phyloP scores from a whole-genome alignment of 2,797 vertebrate genomes.

The Urosaurus nigricauda region DNA sequence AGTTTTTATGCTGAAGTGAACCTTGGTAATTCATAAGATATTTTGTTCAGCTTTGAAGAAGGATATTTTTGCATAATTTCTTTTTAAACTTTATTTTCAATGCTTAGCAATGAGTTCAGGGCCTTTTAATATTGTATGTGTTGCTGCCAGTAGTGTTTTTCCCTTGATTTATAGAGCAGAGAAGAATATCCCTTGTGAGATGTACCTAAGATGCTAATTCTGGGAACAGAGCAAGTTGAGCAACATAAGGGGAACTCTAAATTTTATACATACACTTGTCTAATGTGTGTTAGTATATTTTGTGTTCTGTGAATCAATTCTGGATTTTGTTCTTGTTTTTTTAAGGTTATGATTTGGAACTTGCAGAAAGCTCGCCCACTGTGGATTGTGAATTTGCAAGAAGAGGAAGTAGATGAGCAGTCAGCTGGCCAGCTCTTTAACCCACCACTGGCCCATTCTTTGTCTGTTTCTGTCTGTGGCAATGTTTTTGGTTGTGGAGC shows the following conservation, averaged over 20 bases:
- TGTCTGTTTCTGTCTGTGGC: constrained; percentile 89
- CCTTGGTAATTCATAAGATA: neutral
- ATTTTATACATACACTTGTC: neutral
- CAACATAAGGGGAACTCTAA: neutral
- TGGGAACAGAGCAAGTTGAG: neutral
- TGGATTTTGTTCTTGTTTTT: neutral
- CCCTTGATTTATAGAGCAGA: neutral
- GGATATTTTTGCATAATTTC: neutral
- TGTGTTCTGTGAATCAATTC: constrained; percentile 26
- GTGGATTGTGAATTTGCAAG: constrained; percentile 90
- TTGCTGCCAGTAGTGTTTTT: neutral
- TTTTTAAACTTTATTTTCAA: neutral
- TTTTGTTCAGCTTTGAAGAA: neutral
- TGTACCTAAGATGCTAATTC: neutral
- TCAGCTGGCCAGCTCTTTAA: constrained; percentile 90
- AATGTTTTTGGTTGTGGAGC: constrained; percentile 90
- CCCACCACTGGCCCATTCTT: constrained; percentile 91
- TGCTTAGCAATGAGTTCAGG: neutral
- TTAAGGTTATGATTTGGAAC: constrained; percentile 94
- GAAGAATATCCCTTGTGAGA: neutral
- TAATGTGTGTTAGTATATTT: neutral
- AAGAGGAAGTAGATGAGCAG: constrained; percentile 82
- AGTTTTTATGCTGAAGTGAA: no score
- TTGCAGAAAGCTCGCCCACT: constrained; percentile 92
- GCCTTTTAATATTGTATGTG: neutral